These are phyloP conservation scores for Microcebus murinus DNA, from an alignment of 2,113 vertebrate species.

Conservation along the genomic window DNA sequence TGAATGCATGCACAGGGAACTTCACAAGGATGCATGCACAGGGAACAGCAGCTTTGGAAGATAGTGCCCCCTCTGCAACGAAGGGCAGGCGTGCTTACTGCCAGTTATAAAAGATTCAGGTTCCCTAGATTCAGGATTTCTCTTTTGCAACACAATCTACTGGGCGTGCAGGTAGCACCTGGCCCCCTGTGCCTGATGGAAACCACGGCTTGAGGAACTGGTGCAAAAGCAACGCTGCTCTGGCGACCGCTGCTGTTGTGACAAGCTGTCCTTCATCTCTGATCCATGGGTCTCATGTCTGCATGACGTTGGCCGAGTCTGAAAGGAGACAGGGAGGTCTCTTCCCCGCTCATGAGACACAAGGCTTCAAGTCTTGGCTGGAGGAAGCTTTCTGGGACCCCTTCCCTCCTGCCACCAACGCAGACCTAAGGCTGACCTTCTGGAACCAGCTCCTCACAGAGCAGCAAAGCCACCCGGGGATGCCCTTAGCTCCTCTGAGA, in stretches of 20 bases:
- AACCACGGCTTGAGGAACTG: neutral
- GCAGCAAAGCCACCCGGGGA: neutral
- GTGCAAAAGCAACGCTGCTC: neutral
- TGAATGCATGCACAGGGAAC: too few species aligned
- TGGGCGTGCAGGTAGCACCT: neutral
- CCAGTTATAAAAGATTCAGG: neutral
- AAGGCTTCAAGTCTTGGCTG: neutral
- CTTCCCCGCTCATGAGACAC: neutral
- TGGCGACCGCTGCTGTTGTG: neutral
- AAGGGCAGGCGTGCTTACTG: neutral
- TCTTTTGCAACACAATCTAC: neutral
- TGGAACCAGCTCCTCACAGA: neutral
- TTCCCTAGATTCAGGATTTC: neutral
- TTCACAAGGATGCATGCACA: too few species aligned
- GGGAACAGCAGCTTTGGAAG: neutral
- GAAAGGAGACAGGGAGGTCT: neutral
- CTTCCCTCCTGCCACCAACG: neutral
- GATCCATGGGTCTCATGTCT: neutral
- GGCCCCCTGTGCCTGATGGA: neutral
- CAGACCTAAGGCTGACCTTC: neutral
- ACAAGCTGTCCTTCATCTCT: neutral
- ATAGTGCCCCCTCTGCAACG: neutral
- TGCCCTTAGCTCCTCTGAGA: neutral
- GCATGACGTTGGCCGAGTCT: neutral
- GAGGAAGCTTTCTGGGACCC: neutral